A percentile compares a stretch with the other conserved stretches of the same genome.
Conservation (phyloP, 2,797 vertebrate genomes). For the Anableps anableps region DNA sequence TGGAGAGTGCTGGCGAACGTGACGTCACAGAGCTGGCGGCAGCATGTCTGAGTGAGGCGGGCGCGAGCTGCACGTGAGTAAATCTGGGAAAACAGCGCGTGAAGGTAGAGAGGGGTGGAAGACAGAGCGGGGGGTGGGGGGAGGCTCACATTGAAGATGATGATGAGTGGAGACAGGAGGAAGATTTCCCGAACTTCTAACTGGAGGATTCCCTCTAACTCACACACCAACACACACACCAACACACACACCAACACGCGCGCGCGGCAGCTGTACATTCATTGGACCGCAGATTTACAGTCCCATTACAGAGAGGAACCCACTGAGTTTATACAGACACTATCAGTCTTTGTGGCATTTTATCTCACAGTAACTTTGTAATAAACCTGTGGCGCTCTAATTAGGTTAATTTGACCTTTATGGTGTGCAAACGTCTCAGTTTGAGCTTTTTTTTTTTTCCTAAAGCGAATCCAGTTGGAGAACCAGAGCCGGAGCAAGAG, state of each 20-base stretch:
- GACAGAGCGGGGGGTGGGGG: background rate
- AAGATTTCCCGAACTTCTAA: constrained; percentile 38
- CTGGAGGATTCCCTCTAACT: constrained; percentile 27
- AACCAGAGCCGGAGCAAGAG: no score
- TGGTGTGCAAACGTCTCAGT: background rate
- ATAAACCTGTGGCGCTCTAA: constrained; percentile 7
- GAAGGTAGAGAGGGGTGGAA: constrained; percentile 19
- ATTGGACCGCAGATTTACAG: constrained; percentile 29
- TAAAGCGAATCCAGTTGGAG: background rate
- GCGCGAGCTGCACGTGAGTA: constrained; percentile 84
- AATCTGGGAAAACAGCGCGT: constrained; percentile 83
- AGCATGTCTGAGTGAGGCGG: constrained; percentile 88
- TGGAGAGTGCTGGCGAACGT: constrained; percentile 71
- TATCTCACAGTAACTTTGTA: constrained; percentile 24
- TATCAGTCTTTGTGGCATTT: constrained; percentile 25
- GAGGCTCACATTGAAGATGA: background rate
- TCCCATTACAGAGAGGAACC: constrained; percentile 7
- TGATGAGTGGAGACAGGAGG: constrained; percentile 36
- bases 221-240: background rate
- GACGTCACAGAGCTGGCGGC: constrained; percentile 87
- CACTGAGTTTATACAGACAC: constrained; percentile 35
- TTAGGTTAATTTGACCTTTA: constrained; percentile 19
- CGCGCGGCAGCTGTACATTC: constrained; percentile 30
- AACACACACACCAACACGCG: background rate
- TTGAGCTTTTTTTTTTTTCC: background rate